phyloP scores from a whole-genome alignment of 2,113 vertebrate species.

The Oplegnathus fasciatus region DNA sequence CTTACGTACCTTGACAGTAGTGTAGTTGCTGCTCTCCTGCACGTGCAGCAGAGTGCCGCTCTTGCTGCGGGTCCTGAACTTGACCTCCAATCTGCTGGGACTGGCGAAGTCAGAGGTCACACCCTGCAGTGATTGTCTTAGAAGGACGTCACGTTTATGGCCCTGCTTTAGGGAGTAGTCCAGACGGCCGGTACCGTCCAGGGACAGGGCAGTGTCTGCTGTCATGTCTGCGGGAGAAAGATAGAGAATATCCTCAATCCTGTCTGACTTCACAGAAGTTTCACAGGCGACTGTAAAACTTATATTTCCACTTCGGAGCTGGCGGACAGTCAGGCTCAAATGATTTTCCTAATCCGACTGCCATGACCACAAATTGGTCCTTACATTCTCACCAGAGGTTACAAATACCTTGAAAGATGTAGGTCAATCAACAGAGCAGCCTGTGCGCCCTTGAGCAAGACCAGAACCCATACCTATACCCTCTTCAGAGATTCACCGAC shows the following conservation, averaged over 20 bases:
- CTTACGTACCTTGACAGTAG: slow-evolving; percentile 90
- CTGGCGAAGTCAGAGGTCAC: slow-evolving; percentile 32
- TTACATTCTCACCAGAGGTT: slow-evolving; percentile 37
- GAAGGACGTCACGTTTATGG: slow-evolving; percentile 89
- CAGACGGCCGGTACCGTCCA: slow-evolving; percentile 92
- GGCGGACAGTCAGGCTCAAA: not conserved
- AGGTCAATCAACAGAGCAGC: slow-evolving; percentile 6
- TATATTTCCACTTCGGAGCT: slow-evolving; percentile 40
- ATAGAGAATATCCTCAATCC: slow-evolving; percentile 3
- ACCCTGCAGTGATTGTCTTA: slow-evolving; percentile 79
- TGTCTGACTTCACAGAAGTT: slow-evolving; percentile 8
- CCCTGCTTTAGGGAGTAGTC: slow-evolving; percentile 92
- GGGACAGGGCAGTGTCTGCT: slow-evolving; percentile 92
- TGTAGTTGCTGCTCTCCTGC: slow-evolving; percentile 98
- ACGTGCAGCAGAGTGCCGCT: slow-evolving; percentile 91
- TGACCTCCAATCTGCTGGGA: slow-evolving; percentile 89
- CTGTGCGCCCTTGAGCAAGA: not conserved
- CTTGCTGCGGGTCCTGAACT: slow-evolving; percentile 95
- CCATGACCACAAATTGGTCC: slow-evolving; percentile 42
- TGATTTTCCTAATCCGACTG: slow-evolving; percentile 54
- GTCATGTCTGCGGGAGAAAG: slow-evolving; percentile 85
- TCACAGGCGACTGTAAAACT: slow-evolving; percentile 9
- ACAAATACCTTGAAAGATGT: slow-evolving; percentile 30
- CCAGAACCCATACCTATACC: not conserved
- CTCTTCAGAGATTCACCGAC: not conserved